Percentiles rank a stretch among this genome's conserved stretches.
Conservation (phyloP, 2,888 invertebrate genomes). For the Proisotoma minuta region DNA sequence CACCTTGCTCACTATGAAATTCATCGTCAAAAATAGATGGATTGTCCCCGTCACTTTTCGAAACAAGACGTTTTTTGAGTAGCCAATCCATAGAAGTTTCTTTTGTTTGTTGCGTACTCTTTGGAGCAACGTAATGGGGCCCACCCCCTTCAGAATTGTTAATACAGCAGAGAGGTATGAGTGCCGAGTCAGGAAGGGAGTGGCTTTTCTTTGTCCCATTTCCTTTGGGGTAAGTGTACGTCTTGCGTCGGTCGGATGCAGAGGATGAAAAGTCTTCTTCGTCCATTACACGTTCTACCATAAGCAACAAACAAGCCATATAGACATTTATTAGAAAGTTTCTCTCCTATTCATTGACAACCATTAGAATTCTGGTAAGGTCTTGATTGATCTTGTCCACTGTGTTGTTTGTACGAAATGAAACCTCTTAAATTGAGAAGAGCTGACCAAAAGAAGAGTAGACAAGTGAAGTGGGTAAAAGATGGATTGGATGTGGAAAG, state of each 20-base stretch:
- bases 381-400: no score
- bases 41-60: constrained; percentile 42
- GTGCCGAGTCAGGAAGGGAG: constrained; percentile 42
- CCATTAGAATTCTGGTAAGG: no score
- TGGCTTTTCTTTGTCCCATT: constrained; percentile 39
- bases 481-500: no score
- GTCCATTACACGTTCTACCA: constrained; percentile 23
- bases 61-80: constrained; percentile 40
- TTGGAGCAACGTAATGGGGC: constrained; percentile 17
- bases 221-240: constrained; percentile 12
- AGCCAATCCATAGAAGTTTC: constrained; percentile 43
- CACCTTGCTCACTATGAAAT: constrained; percentile 15
- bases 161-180: constrained; percentile 39
- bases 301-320: no score
- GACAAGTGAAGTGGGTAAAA: no score
- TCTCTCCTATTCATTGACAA: no score
- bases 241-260: constrained; percentile 16
- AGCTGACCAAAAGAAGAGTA: no score
- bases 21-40: constrained; percentile 28
- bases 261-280: constrained; percentile 26
- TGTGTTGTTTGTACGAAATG: no score
- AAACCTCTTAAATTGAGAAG: no score
- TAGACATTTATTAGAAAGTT: no score
- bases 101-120: background rate
- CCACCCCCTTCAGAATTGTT: constrained; percentile 22